Percentiles rank a stretch among this genome's conserved stretches.
Evolutionary conservation across 1,140 invertebrate genomes (phyloP).

Genomic region (Pseudomyrmex sp.): DNA sequence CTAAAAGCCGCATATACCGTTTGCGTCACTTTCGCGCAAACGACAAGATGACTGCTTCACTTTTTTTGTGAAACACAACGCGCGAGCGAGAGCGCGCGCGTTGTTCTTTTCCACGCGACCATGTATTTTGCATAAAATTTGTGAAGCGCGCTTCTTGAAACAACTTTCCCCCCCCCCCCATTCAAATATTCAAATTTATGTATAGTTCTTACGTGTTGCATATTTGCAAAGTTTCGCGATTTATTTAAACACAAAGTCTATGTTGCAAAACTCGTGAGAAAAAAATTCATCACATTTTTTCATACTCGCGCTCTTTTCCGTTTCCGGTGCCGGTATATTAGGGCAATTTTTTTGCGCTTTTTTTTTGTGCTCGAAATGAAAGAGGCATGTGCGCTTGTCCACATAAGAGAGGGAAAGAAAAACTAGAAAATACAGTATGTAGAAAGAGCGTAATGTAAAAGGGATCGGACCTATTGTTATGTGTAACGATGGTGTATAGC

Average conservation of each 20-base stretch:
- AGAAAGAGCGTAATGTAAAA: background rate
- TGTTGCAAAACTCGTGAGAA: too few relatives aligned
- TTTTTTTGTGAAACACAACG: background rate
- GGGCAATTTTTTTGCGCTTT: background rate
- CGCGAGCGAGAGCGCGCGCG: too few relatives aligned
- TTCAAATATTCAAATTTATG: too few relatives aligned
- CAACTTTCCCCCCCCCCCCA: too few relatives aligned
- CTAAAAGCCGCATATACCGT: background rate
- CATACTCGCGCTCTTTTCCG: background rate
- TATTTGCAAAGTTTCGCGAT: too few relatives aligned
- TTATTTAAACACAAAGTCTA: too few relatives aligned
- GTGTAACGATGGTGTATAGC: conserved; percentile 24
- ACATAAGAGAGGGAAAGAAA: background rate
- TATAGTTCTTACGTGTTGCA: background rate
- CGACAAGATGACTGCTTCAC: background rate
- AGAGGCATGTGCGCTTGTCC: background rate
- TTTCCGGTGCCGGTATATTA: background rate
- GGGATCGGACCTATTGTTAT: conserved; percentile 33
- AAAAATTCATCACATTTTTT: too few relatives aligned
- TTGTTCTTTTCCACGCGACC: too few relatives aligned
- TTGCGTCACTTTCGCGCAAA: background rate
- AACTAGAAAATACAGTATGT: background rate
- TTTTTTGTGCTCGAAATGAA: background rate
- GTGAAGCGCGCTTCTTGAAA: too few relatives aligned
- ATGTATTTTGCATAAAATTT: too few relatives aligned